These are phyloP conservation scores for Drosophila tsacasi DNA, from an alignment of 1,140 invertebrate species.

Conservation along the genomic window DNA sequence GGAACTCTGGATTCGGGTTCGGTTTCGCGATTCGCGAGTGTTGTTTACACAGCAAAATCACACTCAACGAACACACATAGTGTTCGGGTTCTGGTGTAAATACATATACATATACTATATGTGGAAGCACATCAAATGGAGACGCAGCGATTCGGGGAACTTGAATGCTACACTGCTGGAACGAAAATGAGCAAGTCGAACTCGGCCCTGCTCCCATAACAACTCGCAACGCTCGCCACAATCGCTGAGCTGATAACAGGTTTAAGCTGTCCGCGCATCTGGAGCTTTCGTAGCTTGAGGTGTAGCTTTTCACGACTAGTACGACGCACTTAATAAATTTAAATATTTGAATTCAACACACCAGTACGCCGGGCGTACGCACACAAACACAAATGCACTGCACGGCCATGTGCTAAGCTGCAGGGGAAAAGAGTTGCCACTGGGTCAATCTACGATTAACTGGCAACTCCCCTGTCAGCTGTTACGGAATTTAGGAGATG, in stretches of 20 bases:
- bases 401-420: not conserved
- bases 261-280: constrained; percentile 52
- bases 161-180: constrained; percentile 38
- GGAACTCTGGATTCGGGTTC: constrained; percentile 21
- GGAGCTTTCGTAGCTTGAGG: constrained; percentile 33
- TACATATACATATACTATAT: constrained; percentile 3
- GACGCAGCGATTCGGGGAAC: constrained; percentile 32
- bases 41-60: constrained; percentile 61
- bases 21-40: constrained; percentile 17
- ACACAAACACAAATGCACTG: constrained; percentile 1
- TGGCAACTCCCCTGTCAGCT: constrained; percentile 32
- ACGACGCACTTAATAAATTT: constrained; percentile 20
- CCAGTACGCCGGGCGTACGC: not conserved
- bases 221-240: constrained; percentile 28
- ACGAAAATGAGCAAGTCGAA: constrained; percentile 14
- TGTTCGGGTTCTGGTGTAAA: constrained; percentile 5
- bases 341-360: constrained; percentile 36
- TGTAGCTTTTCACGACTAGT: constrained; percentile 31
- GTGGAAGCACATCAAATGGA: not conserved
- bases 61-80: constrained; percentile 15
- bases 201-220: constrained; percentile 26
- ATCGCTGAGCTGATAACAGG: constrained; percentile 66
- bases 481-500: constrained; percentile 1
- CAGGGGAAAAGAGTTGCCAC: constrained; percentile 6
- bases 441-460: not conserved